These are phyloP conservation scores for Megamerina dolium DNA, from an alignment of 2,888 invertebrate species.

Conservation along the genomic window DNA sequence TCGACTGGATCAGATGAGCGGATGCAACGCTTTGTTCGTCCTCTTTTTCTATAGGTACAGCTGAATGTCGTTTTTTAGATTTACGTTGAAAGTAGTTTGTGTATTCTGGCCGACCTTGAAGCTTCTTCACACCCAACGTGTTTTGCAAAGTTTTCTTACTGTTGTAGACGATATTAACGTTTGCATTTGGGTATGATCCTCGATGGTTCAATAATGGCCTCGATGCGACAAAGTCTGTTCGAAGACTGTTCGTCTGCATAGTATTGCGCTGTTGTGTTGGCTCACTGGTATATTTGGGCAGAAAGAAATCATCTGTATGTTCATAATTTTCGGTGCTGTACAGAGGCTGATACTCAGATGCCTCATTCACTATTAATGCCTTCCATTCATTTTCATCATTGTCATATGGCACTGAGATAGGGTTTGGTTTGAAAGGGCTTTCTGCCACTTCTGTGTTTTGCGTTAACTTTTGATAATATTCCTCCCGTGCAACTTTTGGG, in stretches of 20 bases:
- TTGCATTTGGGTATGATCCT: slow-evolving; percentile 32
- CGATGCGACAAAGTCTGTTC: slow-evolving; percentile 33
- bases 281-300: slow-evolving; percentile 27
- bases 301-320: slow-evolving; percentile 31
- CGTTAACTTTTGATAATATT: slow-evolving; percentile 30
- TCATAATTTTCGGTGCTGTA: slow-evolving; percentile 23
- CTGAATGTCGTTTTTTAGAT: slow-evolving; percentile 30
- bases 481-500: slow-evolving; percentile 32
- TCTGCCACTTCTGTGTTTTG: slow-evolving; percentile 11
- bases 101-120: slow-evolving; percentile 34
- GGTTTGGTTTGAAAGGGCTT: slow-evolving; percentile 19
- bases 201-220: slow-evolving; percentile 23
- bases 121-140: slow-evolving; percentile 47
- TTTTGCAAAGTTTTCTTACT: slow-evolving; percentile 45
- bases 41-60: slow-evolving; percentile 23
- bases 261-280: slow-evolving; percentile 23
- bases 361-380: slow-evolving; percentile 33
- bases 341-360: slow-evolving; percentile 25
- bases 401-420: slow-evolving; percentile 23
- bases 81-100: slow-evolving; percentile 41
- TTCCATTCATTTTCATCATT: slow-evolving; percentile 41
- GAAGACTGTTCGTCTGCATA: slow-evolving; percentile 19
- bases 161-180: slow-evolving; percentile 33
- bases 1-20: slow-evolving; percentile 40
- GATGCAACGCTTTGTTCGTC: slow-evolving; percentile 40